Conservation (phyloP, 1,140 invertebrate species). For the Thereuonema tuberculata region DNA sequence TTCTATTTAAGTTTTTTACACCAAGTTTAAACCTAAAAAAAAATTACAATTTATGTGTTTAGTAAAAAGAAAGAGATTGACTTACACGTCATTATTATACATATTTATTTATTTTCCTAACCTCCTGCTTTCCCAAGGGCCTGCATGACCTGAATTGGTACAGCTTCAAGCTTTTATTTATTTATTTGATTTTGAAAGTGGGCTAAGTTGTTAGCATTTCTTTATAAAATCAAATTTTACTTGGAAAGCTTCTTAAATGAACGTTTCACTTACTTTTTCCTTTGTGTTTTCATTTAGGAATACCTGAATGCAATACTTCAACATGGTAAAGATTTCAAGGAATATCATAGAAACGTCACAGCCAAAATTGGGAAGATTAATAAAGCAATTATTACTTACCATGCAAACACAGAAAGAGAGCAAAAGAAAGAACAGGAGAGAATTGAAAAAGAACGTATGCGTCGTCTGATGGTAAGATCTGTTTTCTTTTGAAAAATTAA, state of each 20-base stretch:
- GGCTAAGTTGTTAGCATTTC: not conserved
- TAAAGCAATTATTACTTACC: constrained; percentile 89
- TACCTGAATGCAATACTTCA: constrained; percentile 88
- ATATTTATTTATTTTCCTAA: no score
- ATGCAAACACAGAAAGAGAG: constrained; percentile 94
- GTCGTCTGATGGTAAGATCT: constrained; percentile 95
- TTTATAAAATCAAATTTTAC: no score
- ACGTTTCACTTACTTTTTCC: no score
- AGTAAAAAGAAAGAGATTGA: no score
- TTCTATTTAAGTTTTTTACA: no score
- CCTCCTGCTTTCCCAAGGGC: no score
- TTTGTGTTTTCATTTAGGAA: constrained; percentile 51
- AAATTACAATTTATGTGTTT: no score
- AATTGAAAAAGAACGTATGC: constrained; percentile 97
- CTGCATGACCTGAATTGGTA: no score
- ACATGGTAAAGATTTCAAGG: constrained; percentile 95
- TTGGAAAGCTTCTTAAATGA: no score
- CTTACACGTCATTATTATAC: no score
- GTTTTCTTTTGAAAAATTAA: no score
- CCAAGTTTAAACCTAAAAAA: no score
- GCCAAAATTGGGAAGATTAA: constrained; percentile 76
- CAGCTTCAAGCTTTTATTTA: not conserved
- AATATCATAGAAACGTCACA: constrained; percentile 85
- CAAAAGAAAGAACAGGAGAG: constrained; percentile 98
- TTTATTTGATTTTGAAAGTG: not conserved